phyloP scores from a whole-genome alignment of 1,140 invertebrate genomes.

The Chymomyza costata region DNA sequence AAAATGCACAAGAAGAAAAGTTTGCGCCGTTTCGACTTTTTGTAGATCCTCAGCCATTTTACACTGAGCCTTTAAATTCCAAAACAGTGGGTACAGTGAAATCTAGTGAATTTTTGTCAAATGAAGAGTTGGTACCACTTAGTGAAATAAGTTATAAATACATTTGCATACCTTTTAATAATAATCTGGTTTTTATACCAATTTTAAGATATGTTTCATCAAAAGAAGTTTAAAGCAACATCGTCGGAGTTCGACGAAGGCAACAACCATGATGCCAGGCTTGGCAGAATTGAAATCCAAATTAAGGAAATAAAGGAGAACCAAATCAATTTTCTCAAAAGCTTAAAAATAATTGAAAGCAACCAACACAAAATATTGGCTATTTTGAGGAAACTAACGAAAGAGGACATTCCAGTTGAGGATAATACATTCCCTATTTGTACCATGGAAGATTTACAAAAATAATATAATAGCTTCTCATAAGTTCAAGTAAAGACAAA shows the following conservation, averaged over 20 bases:
- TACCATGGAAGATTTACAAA: too few species aligned
- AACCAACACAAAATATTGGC: conserved; percentile 2
- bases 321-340: background rate
- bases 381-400: conserved; percentile 2
- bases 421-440: conserved; percentile 2
- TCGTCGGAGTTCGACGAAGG: conserved; percentile 4
- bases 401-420: conserved; percentile 1
- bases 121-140: conserved; percentile 7
- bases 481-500: too few species aligned
- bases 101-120: background rate
- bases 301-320: too few species aligned
- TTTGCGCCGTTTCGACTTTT: conserved; percentile 5
- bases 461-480: too few species aligned
- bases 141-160: conserved; percentile 12
- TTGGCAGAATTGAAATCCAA: too few species aligned
- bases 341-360: too few species aligned
- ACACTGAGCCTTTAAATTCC: conserved; percentile 9
- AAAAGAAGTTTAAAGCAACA: background rate
- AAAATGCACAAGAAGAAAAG: conserved; percentile 8
- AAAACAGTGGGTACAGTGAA: conserved; percentile 6
- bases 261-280: background rate
- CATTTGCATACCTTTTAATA: conserved; percentile 6
- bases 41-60: conserved; percentile 5
- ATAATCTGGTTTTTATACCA: conserved; percentile 10
- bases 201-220: conserved; percentile 7